Evolutionary conservation across 2,113 vertebrate genomes (phyloP).

Genomic region (Callipepla californica): DNA sequence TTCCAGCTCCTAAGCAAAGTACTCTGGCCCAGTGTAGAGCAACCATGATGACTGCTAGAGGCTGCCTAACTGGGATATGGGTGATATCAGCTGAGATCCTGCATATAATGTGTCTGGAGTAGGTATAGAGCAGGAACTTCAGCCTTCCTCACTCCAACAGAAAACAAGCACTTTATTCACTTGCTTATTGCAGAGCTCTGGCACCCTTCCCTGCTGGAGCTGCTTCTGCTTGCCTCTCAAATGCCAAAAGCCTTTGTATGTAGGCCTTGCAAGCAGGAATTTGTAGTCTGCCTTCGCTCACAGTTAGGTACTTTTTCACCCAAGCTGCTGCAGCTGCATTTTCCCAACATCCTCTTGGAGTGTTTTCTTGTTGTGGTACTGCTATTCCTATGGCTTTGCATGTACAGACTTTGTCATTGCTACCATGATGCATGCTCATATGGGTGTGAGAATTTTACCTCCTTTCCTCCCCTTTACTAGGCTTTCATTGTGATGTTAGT

Average conservation of each 20-base stretch:
- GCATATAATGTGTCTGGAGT: rapidly evolving
- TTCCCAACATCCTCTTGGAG: neutral
- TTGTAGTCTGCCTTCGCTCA: neutral
- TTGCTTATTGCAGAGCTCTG: neutral
- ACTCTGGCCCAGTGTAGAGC: neutral
- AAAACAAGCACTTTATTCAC: neutral
- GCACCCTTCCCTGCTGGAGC: neutral
- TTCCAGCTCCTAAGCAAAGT: neutral
- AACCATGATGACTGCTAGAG: neutral
- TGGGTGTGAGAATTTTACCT: neutral
- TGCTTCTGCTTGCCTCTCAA: neutral
- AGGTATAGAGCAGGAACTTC: neutral
- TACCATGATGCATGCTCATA: rapidly evolving
- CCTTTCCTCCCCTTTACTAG: neutral
- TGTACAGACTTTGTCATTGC: neutral
- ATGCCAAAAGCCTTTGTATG: neutral
- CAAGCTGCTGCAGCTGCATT: neutral
- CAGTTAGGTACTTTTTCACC: neutral
- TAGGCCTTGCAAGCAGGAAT: neutral
- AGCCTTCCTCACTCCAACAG: neutral
- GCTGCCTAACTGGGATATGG: neutral
- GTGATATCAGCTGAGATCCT: neutral
- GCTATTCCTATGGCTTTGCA: neutral
- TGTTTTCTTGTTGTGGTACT: neutral
- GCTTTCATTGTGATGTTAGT: neutral